Evolutionary conservation across 2,888 invertebrate species (phyloP).

Genomic region (Pollenia griseotomentosa): DNA sequence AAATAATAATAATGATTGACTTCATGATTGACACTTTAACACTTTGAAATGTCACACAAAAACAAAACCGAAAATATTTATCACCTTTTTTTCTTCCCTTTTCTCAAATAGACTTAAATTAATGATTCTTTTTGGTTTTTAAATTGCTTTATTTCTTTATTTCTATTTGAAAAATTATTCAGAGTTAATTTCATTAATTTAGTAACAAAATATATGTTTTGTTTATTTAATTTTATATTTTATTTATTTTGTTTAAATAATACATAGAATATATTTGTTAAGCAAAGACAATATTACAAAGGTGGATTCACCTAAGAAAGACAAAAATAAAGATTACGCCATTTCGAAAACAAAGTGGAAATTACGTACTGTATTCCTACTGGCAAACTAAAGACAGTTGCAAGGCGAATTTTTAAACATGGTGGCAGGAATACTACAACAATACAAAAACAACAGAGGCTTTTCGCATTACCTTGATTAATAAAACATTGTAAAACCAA

Average conservation of each 20-base stretch:
- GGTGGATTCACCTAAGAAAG: too few species aligned
- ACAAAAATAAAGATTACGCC: too few species aligned
- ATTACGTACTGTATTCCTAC: too few species aligned
- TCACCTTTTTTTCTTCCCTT: constrained; percentile 54
- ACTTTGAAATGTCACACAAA: constrained; percentile 81
- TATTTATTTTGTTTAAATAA: constrained; percentile 23
- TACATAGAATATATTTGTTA: constrained; percentile 36
- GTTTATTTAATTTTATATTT: constrained; percentile 55
- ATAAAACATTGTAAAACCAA: too few species aligned
- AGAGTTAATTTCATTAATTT: constrained; percentile 3
- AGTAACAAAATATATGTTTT: constrained; percentile 62
- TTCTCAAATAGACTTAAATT: constrained; percentile 39
- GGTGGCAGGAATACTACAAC: too few species aligned
- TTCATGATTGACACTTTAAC: constrained; percentile 82
- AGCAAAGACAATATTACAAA: neutral
- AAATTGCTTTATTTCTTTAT: constrained; percentile 18
- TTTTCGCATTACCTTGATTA: too few species aligned
- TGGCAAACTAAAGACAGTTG: too few species aligned
- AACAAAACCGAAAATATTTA: constrained; percentile 73
- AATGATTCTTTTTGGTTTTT: constrained; percentile 19
- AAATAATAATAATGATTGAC: constrained; percentile 69
- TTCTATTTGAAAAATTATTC: constrained; percentile 5
- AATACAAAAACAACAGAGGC: too few species aligned
- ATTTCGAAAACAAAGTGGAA: too few species aligned
- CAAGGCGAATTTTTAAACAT: too few species aligned